A percentile compares a stretch with the other conserved stretches of the same genome.
Evolutionary conservation across 2,888 invertebrate species (phyloP).

Genomic region (Lycaena phlaeas): DNA sequence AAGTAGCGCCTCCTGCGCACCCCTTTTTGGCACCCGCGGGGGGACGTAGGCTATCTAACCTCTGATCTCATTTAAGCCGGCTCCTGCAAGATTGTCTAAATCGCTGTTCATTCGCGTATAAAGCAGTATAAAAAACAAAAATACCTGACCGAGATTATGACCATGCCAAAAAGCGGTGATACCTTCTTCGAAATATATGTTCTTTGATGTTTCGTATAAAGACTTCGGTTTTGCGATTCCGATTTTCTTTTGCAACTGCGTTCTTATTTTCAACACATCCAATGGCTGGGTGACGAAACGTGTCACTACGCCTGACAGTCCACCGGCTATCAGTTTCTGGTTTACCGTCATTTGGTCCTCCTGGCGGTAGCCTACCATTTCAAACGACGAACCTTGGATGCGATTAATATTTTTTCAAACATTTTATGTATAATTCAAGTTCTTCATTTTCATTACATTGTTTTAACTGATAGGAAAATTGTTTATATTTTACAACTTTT

Average conservation of each 20-base stretch:
- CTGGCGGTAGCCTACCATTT: conserved; percentile 49
- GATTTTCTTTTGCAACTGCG: conserved; percentile 84
- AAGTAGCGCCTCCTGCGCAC: too few relatives aligned
- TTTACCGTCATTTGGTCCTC: conserved; percentile 36
- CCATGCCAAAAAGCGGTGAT: conserved; percentile 93
- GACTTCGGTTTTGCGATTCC: conserved; percentile 34
- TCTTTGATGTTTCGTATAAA: conserved; percentile 75
- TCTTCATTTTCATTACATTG: too few relatives aligned
- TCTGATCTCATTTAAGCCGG: too few relatives aligned
- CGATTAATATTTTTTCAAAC: too few relatives aligned
- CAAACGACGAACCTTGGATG: too few relatives aligned
- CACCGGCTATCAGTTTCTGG: conserved; percentile 47
- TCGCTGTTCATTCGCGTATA: too few relatives aligned
- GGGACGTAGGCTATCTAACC: too few relatives aligned
- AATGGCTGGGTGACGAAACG: conserved; percentile 78
- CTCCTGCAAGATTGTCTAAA: too few relatives aligned
- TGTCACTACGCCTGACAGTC: conserved; percentile 39
- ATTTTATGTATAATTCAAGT: too few relatives aligned
- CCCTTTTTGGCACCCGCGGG: too few relatives aligned
- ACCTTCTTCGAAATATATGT: conserved; percentile 88
- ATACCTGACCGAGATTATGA: conserved; percentile 90
- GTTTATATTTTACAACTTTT: too few relatives aligned
- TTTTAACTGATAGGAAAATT: too few relatives aligned
- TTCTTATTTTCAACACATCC: conserved; percentile 95
- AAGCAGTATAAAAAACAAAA: conserved; percentile 75